These are phyloP conservation scores for Altica lythri DNA, from an alignment of 2,888 invertebrate species.

Conservation along the genomic window DNA sequence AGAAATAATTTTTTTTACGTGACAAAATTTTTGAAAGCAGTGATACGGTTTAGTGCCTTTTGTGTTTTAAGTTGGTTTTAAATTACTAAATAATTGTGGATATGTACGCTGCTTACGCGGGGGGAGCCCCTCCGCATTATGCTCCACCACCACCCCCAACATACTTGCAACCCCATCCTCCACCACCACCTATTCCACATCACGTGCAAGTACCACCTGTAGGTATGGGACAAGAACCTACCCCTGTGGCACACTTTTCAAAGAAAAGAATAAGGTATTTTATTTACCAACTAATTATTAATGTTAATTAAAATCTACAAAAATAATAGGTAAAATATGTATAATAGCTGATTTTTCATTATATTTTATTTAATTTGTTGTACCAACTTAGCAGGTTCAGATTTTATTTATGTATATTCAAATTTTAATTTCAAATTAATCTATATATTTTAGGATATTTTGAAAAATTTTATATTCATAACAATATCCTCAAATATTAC, in stretches of 20 bases:
- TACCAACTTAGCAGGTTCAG: too few species aligned
- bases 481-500: too few species aligned
- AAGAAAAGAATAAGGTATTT: conserved; percentile 52
- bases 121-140: conserved; percentile 58
- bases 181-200: conserved; percentile 49
- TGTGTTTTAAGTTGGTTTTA: conserved; percentile 20
- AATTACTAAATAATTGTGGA: conserved; percentile 29
- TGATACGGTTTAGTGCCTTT: conserved; percentile 26
- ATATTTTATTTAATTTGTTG: too few species aligned
- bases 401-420: too few species aligned
- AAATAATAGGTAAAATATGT: too few species aligned
- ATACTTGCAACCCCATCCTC: conserved; percentile 55
- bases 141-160: conserved; percentile 58
- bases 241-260: conserved; percentile 56
- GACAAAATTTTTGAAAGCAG: conserved; percentile 12
- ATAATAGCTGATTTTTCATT: too few species aligned
- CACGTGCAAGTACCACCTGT: conserved; percentile 45
- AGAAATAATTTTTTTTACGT: background rate
- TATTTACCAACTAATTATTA: too few species aligned
- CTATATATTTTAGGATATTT: too few species aligned
- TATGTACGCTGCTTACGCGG: conserved; percentile 60
- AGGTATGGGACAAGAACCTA: conserved; percentile 49
- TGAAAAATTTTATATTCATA: too few species aligned
- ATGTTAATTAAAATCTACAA: too few species aligned
- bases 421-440: too few species aligned